Conservation (phyloP, 1,140 invertebrate genomes). For the Drosophila micromelanica region DNA sequence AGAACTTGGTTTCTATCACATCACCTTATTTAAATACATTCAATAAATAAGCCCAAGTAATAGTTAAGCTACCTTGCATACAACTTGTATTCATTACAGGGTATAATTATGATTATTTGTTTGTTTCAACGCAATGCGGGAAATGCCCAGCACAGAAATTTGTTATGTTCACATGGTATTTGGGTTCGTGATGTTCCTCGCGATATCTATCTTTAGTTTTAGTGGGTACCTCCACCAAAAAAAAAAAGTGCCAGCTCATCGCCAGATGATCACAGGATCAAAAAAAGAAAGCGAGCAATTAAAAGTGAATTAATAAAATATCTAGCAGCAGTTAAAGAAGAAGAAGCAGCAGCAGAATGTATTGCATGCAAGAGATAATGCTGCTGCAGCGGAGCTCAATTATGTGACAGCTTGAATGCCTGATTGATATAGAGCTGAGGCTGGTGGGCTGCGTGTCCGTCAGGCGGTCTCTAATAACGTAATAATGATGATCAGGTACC, state of each 20-base stretch:
- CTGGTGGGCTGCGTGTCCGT: constrained; percentile 30
- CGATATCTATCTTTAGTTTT: constrained; percentile 31
- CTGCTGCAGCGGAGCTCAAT: constrained; percentile 16
- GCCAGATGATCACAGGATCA: constrained; percentile 31
- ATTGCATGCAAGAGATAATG: constrained; percentile 3
- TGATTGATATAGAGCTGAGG: constrained; percentile 34
- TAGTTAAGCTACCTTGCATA: background rate
- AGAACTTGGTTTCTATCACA: no score
- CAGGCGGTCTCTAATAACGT: constrained; percentile 67
- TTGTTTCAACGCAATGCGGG: constrained; percentile 19
- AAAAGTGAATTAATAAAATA: constrained; percentile 69
- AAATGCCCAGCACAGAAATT: constrained; percentile 27
- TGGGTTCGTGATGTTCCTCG: constrained; percentile 33
- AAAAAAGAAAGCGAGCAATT: constrained; percentile 54
- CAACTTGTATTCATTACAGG: background rate
- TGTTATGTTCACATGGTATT: constrained; percentile 38
- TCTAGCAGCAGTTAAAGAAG: no score
- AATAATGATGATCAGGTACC: constrained; percentile 67
- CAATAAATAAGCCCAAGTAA: background rate
- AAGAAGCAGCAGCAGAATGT: background rate
- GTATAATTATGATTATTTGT: constrained; percentile 35
- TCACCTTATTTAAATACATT: no score
- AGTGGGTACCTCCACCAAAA: constrained; percentile 1
- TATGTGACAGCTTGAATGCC: constrained; percentile 42
- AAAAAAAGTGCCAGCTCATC: constrained; percentile 44